phyloP scores from a whole-genome alignment of 2,888 invertebrate genomes.

The Sesia apiformis region DNA sequence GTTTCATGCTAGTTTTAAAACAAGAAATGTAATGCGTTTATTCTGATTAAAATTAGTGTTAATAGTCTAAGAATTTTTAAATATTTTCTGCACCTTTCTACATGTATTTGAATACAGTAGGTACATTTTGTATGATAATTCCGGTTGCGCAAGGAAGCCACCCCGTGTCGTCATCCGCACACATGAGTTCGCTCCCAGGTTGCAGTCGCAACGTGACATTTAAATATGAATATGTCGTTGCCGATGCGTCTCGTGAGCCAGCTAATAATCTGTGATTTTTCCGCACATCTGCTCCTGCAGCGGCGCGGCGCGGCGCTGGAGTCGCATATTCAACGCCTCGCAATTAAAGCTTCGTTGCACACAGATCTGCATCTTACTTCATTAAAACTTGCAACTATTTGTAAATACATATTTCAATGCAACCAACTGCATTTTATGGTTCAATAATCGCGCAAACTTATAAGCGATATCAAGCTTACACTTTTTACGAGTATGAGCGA shows the following conservation, averaged over 20 bases:
- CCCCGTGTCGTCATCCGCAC: slow-evolving; percentile 11
- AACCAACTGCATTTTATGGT: not conserved
- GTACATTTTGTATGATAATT: too few relatives aligned
- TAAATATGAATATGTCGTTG: slow-evolving; percentile 67
- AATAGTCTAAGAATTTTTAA: too few relatives aligned
- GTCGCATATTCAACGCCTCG: slow-evolving; percentile 6
- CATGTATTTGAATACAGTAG: too few relatives aligned
- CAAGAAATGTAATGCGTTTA: too few relatives aligned
- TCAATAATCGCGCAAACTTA: not conserved
- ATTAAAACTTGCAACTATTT: not conserved
- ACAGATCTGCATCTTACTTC: slow-evolving; percentile 1
- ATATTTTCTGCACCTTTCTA: too few relatives aligned
- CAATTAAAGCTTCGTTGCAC: slow-evolving; percentile 27
- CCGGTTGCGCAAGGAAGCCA: not conserved
- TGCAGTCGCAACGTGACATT: slow-evolving; percentile 51
- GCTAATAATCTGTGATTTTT: slow-evolving; percentile 68
- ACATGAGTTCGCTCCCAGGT: slow-evolving; percentile 39
- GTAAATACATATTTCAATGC: not conserved
- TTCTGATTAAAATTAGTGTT: too few relatives aligned
- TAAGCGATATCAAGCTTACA: too few relatives aligned
- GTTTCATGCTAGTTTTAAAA: too few relatives aligned
- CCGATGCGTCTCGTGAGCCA: slow-evolving; percentile 26
- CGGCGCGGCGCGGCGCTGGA: not conserved
- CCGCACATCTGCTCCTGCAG: slow-evolving; percentile 49
- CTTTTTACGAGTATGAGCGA: too few relatives aligned